Evolutionary conservation across 1,140 invertebrate species (phyloP), one percentile per base, ranked within the genome.

Genomic region (Macrotrachela quadricornifera): DNA sequence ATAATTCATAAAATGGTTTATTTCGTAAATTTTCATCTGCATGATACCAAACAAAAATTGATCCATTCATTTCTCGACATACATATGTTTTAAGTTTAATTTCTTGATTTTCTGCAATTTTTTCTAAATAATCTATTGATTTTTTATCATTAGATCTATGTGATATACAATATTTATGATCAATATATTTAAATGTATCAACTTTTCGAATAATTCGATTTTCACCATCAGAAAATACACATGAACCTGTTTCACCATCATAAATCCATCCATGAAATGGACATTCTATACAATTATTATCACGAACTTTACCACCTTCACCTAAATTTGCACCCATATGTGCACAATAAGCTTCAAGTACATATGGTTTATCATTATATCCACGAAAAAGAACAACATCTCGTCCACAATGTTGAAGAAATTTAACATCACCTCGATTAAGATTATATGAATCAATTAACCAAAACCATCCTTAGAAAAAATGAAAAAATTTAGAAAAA

Each of bases 261-360:
- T 85, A 85, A 16, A 66, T 68, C 83, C 83, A 85, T 47, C 76
- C 75, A 57, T 86, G 83, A 69, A 85, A 86, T 0, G 82, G 83
- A 61, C 83, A 85, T 59, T 81, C 75, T 11, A 86, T 73, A 59
- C 80, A 82, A 41, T 59, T 58, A 55, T 81, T 75, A 0, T 76
- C 79, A 40, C 69, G 68, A 1, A 85, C 81, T 0, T 64, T 67
- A 1, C 82, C 82, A 1, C 80, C 80, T 14, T 78, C 67, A 0
- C 71, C 80, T 61, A 85, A 72, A 63, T 85, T 81, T 0, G 82
- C 82, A 0, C 83, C 83, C 56, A 85, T 65, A 65, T 85, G 83
- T 0, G 82, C 82, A 62, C 83, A 86, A 61, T 82, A 83, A 0
- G 82, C 82, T 62, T 85, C 78, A 30, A 84, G 63, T 9, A 81